These are phyloP conservation scores for Drosophila baimaii DNA, from an alignment of 1,140 invertebrate genomes.

Conservation along the genomic window DNA sequence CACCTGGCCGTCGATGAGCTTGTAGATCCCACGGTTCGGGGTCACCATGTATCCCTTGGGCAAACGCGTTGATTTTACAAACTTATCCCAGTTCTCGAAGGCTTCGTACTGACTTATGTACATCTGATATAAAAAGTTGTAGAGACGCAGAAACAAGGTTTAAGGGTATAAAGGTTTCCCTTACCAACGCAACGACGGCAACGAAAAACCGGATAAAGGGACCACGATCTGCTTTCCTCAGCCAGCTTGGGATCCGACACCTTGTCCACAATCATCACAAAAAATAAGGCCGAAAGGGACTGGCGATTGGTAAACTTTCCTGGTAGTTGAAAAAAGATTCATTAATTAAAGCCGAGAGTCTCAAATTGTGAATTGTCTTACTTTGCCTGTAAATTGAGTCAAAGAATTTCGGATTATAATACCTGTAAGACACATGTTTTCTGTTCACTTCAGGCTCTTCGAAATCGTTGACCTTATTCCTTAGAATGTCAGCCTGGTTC, in stretches of 20 bases:
- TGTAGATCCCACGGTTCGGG: constrained; percentile 18
- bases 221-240: constrained; percentile 16
- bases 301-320: constrained; percentile 25
- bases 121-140: not conserved
- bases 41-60: constrained; percentile 16
- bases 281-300: constrained; percentile 14
- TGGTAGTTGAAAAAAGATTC: not conserved
- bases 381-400: not conserved
- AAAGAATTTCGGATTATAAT: not conserved
- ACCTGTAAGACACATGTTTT: rapidly evolving
- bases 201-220: constrained; percentile 16
- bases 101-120: not conserved
- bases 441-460: not conserved
- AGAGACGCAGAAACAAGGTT: not conserved
- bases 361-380: no score
- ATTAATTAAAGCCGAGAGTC: not conserved
- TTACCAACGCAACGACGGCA: constrained; percentile 28
- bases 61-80: not conserved
- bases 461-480: not conserved
- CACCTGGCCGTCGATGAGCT: constrained; percentile 24
- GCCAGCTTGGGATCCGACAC: not conserved
- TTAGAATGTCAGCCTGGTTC: not conserved
- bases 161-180: not conserved
- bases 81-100: constrained; percentile 2
- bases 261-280: constrained; percentile 24